These are phyloP conservation scores for Lathamus discolor DNA, from an alignment of 2,113 vertebrate genomes.

Conservation along the genomic window DNA sequence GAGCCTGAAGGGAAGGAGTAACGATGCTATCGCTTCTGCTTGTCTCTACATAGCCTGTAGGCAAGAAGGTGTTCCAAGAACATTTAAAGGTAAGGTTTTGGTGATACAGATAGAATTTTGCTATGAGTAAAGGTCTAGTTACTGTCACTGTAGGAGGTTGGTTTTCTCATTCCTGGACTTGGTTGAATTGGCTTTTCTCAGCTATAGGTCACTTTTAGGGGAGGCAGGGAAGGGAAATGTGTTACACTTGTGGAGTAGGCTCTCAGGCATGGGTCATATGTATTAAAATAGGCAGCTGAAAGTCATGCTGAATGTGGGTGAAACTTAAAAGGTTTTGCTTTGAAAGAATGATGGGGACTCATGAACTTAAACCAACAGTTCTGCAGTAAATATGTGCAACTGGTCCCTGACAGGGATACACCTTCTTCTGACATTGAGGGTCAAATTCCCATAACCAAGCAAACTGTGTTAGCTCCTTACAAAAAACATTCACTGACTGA, in stretches of 20 bases:
- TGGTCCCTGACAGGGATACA: not conserved
- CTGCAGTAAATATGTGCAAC: not conserved
- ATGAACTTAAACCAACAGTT: not conserved
- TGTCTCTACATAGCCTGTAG: constrained; percentile 99
- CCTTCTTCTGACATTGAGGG: not conserved
- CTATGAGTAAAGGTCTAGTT: not conserved
- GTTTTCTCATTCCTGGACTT: not conserved
- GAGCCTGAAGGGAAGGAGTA: constrained; percentile 96
- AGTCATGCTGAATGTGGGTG: not conserved
- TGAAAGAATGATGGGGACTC: not conserved
- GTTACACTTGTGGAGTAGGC: not conserved
- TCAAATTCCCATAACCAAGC: not conserved
- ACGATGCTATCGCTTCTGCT: constrained; percentile 97
- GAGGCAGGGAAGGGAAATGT: not conserved
- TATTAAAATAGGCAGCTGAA: not conserved
- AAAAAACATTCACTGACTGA: not conserved
- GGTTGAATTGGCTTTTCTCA: not conserved
- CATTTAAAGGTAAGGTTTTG: constrained; percentile 91
- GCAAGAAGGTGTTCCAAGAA: constrained; percentile 96
- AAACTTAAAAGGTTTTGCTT: not conserved
- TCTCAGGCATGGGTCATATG: not conserved
- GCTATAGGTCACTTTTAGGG: not conserved
- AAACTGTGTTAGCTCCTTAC: not conserved
- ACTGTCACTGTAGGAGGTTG: not conserved
- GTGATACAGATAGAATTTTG: not conserved